A percentile compares a stretch with the other conserved stretches of the same genome.
Evolutionary conservation across 2,113 vertebrate species (phyloP).

Genomic region (Phylloscopus whistleri): DNA sequence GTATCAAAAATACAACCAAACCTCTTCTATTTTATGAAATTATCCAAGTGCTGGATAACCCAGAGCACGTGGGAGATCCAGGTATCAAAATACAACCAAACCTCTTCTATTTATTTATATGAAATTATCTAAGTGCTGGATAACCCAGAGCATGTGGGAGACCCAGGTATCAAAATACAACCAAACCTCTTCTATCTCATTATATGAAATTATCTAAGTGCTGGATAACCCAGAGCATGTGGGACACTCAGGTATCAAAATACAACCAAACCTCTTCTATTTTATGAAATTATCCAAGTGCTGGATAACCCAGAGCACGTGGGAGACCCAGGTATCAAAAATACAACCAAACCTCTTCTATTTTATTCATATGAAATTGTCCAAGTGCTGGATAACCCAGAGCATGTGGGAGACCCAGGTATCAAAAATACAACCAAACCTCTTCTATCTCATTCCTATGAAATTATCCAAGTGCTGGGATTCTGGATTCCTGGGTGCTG

Average conservation of each 20-base stretch:
- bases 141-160: too few relatives aligned
- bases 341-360: too few relatives aligned
- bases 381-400: too few relatives aligned
- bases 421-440: background rate
- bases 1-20: background rate
- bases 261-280: accelerated
- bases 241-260: background rate
- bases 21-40: too few relatives aligned
- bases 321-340: background rate
- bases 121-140: background rate
- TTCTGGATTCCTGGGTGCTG: accelerated
- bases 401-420: background rate
- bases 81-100: background rate
- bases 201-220: accelerated
- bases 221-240: accelerated
- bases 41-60: too few relatives aligned
- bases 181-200: too few relatives aligned
- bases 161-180: background rate
- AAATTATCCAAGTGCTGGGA: background rate
- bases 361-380: too few relatives aligned
- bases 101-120: accelerated
- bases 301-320: accelerated
- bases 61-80: accelerated
- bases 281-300: too few relatives aligned
- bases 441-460: accelerated